phyloP scores from a whole-genome alignment of 2,888 invertebrate species.

The Lymantria dispar region DNA sequence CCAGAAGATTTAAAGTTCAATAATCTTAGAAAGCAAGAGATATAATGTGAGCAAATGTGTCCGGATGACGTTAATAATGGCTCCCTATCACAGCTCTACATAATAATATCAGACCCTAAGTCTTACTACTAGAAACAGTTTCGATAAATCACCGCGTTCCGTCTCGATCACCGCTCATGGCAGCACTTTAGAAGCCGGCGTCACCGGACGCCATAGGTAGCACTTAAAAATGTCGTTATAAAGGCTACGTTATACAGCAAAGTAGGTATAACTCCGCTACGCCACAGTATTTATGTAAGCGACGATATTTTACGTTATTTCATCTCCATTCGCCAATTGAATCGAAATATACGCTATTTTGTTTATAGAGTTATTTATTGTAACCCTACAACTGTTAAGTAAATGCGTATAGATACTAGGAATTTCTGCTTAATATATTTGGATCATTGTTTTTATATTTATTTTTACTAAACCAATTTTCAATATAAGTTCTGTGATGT shows the following conservation, averaged over 20 bases:
- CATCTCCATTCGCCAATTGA: conserved; percentile 41
- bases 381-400: neutral
- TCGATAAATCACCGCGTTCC: neutral
- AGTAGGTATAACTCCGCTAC: conserved; percentile 69
- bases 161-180: conserved; percentile 18
- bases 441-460: no score
- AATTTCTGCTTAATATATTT: no score
- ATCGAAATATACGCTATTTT: conserved; percentile 17
- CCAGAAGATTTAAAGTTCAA: no score
- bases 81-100: no score
- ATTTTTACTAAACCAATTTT: no score
- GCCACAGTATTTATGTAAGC: conserved; percentile 58
- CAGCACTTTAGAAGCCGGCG: conserved; percentile 18
- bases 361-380: conserved; percentile 7
- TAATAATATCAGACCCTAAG: no score
- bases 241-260: conserved; percentile 70
- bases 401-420: no score
- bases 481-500: no score
- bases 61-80: no score
- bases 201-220: conserved; percentile 43
- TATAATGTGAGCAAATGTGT: no score
- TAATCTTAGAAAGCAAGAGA: no score
- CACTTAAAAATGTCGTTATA: conserved; percentile 78
- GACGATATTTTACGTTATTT: conserved; percentile 71
- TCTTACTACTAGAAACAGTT: no score